Conservation (phyloP, 2,888 invertebrate species). For the Parnassius glacialis region DNA sequence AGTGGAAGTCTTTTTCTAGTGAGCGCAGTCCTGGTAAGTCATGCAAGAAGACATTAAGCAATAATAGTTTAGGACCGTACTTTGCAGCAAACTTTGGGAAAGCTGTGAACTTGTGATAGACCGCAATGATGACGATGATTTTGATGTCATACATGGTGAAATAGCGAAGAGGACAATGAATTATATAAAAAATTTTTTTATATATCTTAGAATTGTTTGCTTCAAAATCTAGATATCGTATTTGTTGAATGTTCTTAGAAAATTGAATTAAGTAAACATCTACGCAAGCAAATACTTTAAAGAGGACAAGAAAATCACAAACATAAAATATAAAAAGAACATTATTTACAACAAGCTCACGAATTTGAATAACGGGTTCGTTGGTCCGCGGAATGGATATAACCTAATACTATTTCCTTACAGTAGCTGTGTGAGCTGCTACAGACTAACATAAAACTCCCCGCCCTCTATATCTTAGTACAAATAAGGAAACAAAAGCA, state of each 20-base stretch:
- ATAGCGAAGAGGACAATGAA: too few species aligned
- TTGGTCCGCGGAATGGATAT: slow-evolving; percentile 18
- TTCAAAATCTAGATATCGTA: too few species aligned
- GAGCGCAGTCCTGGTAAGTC: too few species aligned
- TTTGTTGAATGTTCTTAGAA: not conserved
- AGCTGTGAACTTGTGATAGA: too few species aligned
- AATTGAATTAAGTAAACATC: slow-evolving; percentile 4
- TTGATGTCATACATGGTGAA: too few species aligned
- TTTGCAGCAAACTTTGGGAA: too few species aligned
- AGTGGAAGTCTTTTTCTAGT: too few species aligned
- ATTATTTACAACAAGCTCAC: slow-evolving; percentile 18
- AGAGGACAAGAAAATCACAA: slow-evolving; percentile 17
- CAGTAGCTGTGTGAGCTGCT: slow-evolving; percentile 4
- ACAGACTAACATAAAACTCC: slow-evolving; percentile 29
- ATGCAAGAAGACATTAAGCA: too few species aligned
- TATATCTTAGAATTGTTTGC: too few species aligned
- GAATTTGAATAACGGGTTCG: slow-evolving; percentile 25
- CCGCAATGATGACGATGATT: too few species aligned
- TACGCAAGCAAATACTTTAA: slow-evolving; percentile 13
- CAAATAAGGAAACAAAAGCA: slow-evolving; percentile 59
- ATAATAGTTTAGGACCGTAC: too few species aligned
- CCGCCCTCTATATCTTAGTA: slow-evolving; percentile 31
- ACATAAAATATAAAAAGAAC: slow-evolving; percentile 18
- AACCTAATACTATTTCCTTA: slow-evolving; percentile 17
- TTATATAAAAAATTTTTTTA: too few species aligned